Evolutionary conservation across 2,113 vertebrate species (phyloP), one percentile per base, ranked within the genome.

Genomic region (Oreotrochilus melanogaster): DNA sequence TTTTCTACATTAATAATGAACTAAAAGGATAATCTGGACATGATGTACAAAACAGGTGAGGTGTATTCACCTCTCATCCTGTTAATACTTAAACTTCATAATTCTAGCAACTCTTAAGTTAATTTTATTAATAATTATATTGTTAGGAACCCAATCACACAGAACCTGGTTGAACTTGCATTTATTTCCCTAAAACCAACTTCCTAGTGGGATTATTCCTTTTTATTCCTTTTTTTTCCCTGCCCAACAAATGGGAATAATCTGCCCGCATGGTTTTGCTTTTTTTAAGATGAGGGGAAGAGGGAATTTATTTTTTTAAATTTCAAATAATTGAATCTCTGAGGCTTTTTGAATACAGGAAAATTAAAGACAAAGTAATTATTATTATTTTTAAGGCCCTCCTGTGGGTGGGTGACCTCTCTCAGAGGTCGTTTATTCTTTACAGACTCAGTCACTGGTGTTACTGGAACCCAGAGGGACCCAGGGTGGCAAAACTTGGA

Each of bases 321-420:
- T 12, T 78, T 50, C 23, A 58, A 80, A 70, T 94, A 96, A 90
- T 96, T 90, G 71, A 54, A 54, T 90, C 90, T 83, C 95, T 51
- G 14, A 66, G 92, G 86, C 33, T 62, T 54, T 76, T 79, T 73
- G 47, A 80, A 58, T 61, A 16, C 14, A 78, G 37, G 24, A 58
- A 70, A 76, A 76, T 33, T 65, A 62, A 72, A 93, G 76, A 76
- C 67, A 90, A 73, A 83, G 67, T 31, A 76, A 12, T 58, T 66
- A 54, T 71, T 66, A 54, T 71, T 70, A 4, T 21, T 72, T 48
- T 47, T 31, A 24, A 30, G 35, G n/a, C 66, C 67, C 69, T 91
- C n/a, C 31, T 42, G 50, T 33, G 71, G 28, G 5, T 7, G 7
- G 42, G 6, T 88, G 75, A 37, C 67, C 33, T 75, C 60, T 80